A percentile compares a stretch with the other conserved stretches of the same genome.
These are phyloP conservation scores for Tinea trinotella DNA, from an alignment of 2,888 invertebrate species.

Conservation along the genomic window DNA sequence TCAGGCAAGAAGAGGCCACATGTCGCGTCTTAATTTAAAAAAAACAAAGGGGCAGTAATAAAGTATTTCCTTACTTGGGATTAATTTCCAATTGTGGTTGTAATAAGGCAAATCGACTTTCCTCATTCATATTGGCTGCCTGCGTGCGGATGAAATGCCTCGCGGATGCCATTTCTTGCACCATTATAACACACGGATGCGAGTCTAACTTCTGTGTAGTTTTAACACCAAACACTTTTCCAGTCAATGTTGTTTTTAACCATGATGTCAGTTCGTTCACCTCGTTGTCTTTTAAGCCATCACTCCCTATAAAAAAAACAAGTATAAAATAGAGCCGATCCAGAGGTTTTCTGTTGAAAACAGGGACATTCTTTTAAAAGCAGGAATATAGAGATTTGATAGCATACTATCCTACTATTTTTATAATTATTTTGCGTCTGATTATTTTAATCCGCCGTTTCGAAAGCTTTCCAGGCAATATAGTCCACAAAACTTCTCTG, in stretches of 20 bases:
- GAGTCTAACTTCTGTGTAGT: constrained; percentile 87
- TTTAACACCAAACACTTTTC: constrained; percentile 87
- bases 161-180: constrained; percentile 97
- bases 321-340: no score
- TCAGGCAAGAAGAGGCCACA: no score
- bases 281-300: constrained; percentile 80
- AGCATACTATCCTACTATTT: no score
- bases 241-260: constrained; percentile 81
- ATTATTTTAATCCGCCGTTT: no score
- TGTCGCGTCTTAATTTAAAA: no score
- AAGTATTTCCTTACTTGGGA: constrained; percentile 88
- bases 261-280: constrained; percentile 85
- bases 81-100: constrained; percentile 96
- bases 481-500: no score
- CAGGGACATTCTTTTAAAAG: no score
- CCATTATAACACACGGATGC: constrained; percentile 96
- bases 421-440: no score
- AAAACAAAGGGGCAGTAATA: no score
- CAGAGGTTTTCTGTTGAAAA: no score
- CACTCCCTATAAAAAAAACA: constrained; percentile 49
- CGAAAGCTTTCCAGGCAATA: no score
- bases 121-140: constrained; percentile 84
- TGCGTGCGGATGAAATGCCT: constrained; percentile 95
- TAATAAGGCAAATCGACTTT: constrained; percentile 86
- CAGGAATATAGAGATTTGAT: no score